These are phyloP conservation scores for Tetropium fuscum DNA, from an alignment of 2,888 invertebrate genomes.

Conservation along the genomic window DNA sequence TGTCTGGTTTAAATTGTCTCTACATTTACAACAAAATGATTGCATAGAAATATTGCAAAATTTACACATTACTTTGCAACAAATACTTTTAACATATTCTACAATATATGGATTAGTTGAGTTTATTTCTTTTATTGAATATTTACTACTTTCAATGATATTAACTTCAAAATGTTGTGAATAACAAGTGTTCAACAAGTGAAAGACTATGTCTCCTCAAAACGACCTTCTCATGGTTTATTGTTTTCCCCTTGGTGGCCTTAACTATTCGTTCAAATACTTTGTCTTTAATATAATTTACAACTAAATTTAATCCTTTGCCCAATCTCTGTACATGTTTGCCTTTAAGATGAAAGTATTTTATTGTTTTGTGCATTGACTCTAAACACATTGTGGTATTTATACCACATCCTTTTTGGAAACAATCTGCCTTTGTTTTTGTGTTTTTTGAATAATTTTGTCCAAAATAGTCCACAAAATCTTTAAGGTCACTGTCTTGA, in stretches of 20 bases:
- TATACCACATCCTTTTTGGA: background rate
- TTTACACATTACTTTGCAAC: background rate
- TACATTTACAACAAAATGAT: background rate
- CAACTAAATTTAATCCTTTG: background rate
- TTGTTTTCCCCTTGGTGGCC: background rate
- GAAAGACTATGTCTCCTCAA: background rate
- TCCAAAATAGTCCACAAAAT: background rate
- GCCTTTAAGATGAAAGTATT: background rate
- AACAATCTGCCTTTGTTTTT: background rate
- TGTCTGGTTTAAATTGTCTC: background rate
- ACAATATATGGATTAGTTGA: background rate
- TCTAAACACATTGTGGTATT: constrained; percentile 2
- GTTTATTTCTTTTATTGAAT: background rate
- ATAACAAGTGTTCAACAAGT: background rate
- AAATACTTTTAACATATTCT: background rate
- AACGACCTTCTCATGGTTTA: background rate
- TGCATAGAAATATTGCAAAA: background rate
- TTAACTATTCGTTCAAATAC: background rate
- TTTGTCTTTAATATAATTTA: background rate
- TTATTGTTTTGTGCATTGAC: constrained; percentile 9
- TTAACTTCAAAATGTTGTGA: background rate
- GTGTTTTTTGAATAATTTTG: background rate
- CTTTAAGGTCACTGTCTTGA: background rate
- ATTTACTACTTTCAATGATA: background rate
- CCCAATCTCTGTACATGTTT: constrained; percentile 3